A percentile compares a stretch with the other conserved stretches of the same genome.
Evolutionary conservation across 2,797 vertebrate genomes (phyloP).

Genomic region (Rhabdophis nuchalis): DNA sequence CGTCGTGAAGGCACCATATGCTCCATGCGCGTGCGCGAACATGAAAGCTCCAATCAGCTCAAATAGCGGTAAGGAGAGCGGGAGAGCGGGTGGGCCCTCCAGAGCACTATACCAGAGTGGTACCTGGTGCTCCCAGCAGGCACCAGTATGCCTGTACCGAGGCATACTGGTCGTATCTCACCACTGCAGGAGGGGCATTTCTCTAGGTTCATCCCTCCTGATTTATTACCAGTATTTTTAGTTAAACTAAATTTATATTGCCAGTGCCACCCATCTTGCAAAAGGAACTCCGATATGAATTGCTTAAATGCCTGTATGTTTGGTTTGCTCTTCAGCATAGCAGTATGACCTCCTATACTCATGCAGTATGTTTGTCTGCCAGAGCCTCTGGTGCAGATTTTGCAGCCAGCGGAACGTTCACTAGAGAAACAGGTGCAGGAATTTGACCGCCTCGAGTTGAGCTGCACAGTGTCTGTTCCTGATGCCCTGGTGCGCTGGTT

Average conservation of each 20-base stretch:
- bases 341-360: neutral
- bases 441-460: slow-evolving; percentile 81
- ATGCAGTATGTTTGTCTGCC: neutral
- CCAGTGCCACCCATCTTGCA: neutral
- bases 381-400: slow-evolving; percentile 88
- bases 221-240: neutral
- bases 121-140: too few species aligned
- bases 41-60: too few species aligned
- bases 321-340: neutral
- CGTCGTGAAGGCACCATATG: too few species aligned
- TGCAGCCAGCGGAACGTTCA: slow-evolving; percentile 82
- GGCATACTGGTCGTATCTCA: too few species aligned
- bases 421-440: slow-evolving; percentile 84
- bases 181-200: neutral
- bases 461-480: slow-evolving; percentile 82
- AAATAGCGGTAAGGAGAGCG: too few species aligned
- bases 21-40: too few species aligned
- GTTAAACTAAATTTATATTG: neutral
- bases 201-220: neutral
- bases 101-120: too few species aligned
- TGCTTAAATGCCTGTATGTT: neutral
- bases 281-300: neutral
- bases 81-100: too few species aligned
- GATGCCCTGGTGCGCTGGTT: slow-evolving; percentile 89
- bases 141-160: too few species aligned